phyloP scores from a whole-genome alignment of 2,797 vertebrate genomes.

The Arrhamphus sclerolepis region DNA sequence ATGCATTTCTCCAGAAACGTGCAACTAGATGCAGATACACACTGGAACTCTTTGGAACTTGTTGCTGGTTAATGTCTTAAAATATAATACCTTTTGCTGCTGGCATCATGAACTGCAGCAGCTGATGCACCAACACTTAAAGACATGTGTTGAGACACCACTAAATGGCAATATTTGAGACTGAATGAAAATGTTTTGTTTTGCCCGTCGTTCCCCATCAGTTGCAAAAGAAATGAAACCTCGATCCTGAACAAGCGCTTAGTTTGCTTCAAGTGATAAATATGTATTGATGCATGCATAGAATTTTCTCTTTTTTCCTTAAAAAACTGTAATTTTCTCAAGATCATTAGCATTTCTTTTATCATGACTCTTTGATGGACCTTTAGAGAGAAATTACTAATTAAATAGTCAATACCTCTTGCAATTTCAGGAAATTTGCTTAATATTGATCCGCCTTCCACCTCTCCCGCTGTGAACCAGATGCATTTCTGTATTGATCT shows the following conservation, averaged over 20 bases:
- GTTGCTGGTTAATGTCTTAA: too few relatives aligned
- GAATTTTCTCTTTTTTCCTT: constrained; percentile 12
- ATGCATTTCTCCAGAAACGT: too few relatives aligned
- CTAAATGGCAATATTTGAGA: too few relatives aligned
- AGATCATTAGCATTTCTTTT: constrained; percentile 54
- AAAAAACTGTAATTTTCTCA: constrained; percentile 41
- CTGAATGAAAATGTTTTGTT: too few relatives aligned
- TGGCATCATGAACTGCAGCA: too few relatives aligned
- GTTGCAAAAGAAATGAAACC: too few relatives aligned
- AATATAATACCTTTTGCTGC: too few relatives aligned
- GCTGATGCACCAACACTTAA: too few relatives aligned
- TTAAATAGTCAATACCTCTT: constrained; percentile 79
- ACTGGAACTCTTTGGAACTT: too few relatives aligned
- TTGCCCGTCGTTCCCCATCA: too few relatives aligned
- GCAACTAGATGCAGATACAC: too few relatives aligned
- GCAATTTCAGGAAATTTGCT: constrained; percentile 82
- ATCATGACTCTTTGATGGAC: constrained; percentile 61
- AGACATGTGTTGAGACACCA: too few relatives aligned
- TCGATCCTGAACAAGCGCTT: neutral
- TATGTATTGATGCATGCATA: neutral
- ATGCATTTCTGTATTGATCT: constrained; percentile 81
- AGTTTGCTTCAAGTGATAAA: neutral
- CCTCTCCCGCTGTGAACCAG: constrained; percentile 77
- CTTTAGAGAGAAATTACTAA: constrained; percentile 75
- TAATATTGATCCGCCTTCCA: constrained; percentile 80